phyloP scores from a whole-genome alignment of 2,113 vertebrate genomes.

The Bostrychus sinensis region DNA sequence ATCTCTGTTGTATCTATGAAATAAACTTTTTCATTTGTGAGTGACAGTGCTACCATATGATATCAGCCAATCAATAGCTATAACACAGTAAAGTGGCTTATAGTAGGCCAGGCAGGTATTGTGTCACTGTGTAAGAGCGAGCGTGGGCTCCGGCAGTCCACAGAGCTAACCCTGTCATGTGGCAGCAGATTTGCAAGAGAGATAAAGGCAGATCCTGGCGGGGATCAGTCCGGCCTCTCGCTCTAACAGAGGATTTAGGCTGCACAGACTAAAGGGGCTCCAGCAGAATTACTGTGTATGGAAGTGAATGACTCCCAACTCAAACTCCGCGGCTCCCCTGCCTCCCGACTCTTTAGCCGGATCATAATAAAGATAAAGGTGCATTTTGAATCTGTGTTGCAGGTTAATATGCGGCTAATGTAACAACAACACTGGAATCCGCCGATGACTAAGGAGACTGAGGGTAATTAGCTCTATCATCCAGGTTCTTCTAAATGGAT shows the following conservation, averaged over 20 bases:
- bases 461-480: slow-evolving; percentile 1
- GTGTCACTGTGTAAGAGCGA: slow-evolving; percentile 60
- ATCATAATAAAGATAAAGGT: slow-evolving; percentile 59
- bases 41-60: background rate
- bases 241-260: slow-evolving; percentile 80
- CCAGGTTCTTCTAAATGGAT: background rate
- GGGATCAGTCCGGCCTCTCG: slow-evolving; percentile 74
- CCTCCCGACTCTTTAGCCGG: slow-evolving; percentile 56
- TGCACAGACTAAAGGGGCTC: slow-evolving; percentile 69
- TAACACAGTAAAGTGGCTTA: slow-evolving; percentile 30
- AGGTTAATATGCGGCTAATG: slow-evolving; percentile 39
- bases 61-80: background rate
- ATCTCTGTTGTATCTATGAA: no score
- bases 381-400: slow-evolving; percentile 34
- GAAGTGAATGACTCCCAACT: slow-evolving; percentile 63
- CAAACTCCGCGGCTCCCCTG: slow-evolving; percentile 62
- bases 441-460: slow-evolving; percentile 1
- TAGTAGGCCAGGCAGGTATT: slow-evolving; percentile 40
- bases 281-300: slow-evolving; percentile 72
- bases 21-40: background rate
- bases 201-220: slow-evolving; percentile 78
- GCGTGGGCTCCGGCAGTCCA: slow-evolving; percentile 70
- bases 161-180: slow-evolving; percentile 75
- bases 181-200: slow-evolving; percentile 82
- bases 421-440: slow-evolving; percentile 6